phyloP scores from a whole-genome alignment of 1,140 invertebrate species.

The Argopecten irradians region DNA sequence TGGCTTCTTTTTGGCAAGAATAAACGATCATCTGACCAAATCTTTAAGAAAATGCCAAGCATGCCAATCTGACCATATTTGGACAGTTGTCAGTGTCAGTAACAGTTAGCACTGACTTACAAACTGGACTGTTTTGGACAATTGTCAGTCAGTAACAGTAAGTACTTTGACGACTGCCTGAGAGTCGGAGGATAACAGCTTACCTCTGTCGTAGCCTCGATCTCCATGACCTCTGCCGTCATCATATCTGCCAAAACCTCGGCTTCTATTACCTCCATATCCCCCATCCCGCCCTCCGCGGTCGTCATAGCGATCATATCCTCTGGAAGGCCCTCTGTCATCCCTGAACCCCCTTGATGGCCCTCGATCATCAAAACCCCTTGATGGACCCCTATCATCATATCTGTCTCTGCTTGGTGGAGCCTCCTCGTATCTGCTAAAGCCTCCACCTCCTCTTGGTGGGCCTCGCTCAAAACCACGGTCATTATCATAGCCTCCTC shows the following conservation, averaged over 20 bases:
- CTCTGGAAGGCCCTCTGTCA: constrained; percentile 44
- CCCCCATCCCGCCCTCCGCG: constrained; percentile 14
- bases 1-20: too few relatives aligned
- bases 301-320: constrained; percentile 47
- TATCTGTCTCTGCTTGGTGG: constrained; percentile 40
- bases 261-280: constrained; percentile 27
- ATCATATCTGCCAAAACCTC: constrained; percentile 49
- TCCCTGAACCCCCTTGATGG: constrained; percentile 28
- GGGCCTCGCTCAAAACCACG: constrained; percentile 40
- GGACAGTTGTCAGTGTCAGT: too few relatives aligned
- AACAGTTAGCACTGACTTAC: too few relatives aligned
- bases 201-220: constrained; percentile 38
- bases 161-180: background rate
- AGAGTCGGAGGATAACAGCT: background rate
- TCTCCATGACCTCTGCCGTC: constrained; percentile 40
- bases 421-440: constrained; percentile 48
- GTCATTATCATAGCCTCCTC: constrained; percentile 39
- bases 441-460: constrained; percentile 3
- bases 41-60: too few relatives aligned
- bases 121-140: too few relatives aligned
- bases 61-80: too few relatives aligned
- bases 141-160: too few relatives aligned
- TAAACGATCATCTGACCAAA: too few relatives aligned
- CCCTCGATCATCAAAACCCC: constrained; percentile 40
- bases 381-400: constrained; percentile 38